These are phyloP conservation scores for Zoanthus gigantus DNA, from an alignment of 92 coral and sea anemone genomes.

Conservation along the genomic window DNA sequence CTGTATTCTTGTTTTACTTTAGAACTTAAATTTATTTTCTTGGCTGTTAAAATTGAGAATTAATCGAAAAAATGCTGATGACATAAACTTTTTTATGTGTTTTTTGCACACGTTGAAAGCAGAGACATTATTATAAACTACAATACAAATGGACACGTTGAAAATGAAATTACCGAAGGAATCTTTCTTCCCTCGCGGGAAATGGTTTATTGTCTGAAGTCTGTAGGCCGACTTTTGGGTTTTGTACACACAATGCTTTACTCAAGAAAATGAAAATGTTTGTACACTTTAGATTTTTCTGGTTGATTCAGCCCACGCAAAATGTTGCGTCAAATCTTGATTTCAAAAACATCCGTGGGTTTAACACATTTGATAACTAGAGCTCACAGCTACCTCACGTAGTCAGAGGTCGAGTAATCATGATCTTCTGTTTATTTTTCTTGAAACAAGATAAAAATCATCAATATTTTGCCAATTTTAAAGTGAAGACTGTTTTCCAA, in stretches of 20 bases:
- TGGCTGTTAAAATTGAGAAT: neutral
- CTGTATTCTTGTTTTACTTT: constrained; percentile 2
- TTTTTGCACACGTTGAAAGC: neutral
- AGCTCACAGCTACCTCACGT: constrained; percentile 7
- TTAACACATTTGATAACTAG: neutral
- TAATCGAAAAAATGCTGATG: neutral
- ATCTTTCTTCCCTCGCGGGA: neutral
- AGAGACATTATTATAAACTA: neutral
- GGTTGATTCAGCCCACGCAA: too few relatives aligned
- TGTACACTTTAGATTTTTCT: too few relatives aligned
- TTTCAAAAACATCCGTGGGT: neutral
- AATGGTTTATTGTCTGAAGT: constrained; percentile 10
- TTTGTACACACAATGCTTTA: neutral
- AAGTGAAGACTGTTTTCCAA: constrained; percentile 27
- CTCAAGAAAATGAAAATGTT: neutral
- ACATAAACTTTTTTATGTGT: neutral
- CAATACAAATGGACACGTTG: neutral
- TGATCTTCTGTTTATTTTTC: constrained; percentile 9
- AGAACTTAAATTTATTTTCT: neutral
- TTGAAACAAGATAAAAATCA: neutral
- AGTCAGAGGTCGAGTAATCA: neutral
- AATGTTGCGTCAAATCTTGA: neutral
- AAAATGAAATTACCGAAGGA: neutral
- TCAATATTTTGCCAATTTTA: constrained; percentile 6
- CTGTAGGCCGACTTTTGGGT: neutral